Conservation (phyloP, 2,797 vertebrate species). For the Antennarius maculatus region DNA sequence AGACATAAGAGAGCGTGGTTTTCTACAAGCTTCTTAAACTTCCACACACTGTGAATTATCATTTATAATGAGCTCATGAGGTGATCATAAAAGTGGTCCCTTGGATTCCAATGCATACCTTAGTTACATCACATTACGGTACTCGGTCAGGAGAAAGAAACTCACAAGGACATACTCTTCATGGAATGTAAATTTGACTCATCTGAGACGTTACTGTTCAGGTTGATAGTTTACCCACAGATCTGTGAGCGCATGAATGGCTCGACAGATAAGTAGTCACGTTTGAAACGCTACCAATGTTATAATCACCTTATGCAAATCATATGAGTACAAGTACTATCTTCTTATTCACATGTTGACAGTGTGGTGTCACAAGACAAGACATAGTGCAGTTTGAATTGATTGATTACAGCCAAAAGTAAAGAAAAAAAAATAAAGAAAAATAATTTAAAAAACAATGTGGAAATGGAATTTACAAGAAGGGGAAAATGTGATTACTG, state of each 20-base stretch:
- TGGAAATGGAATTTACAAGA: conserved; percentile 70
- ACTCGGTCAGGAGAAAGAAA: conserved; percentile 55
- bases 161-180: conserved; percentile 57
- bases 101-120: conserved; percentile 62
- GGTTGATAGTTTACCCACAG: conserved; percentile 31
- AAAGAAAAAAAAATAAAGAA: conserved; percentile 50
- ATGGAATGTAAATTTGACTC: conserved; percentile 76
- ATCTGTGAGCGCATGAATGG: conserved; percentile 38
- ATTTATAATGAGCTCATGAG: conserved; percentile 74
- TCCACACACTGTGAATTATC: conserved; percentile 69
- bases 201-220: conserved; percentile 53
- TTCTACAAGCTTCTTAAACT: conserved; percentile 59
- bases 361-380: conserved; percentile 66
- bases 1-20: conserved; percentile 50
- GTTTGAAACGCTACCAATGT: conserved; percentile 74
- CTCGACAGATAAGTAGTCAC: conserved; percentile 55
- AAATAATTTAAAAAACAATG: conserved; percentile 56
- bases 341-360: conserved; percentile 59
- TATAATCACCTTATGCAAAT: conserved; percentile 82
- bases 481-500: conserved; percentile 66
- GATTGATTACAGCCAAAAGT: conserved; percentile 80
- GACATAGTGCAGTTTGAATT: conserved; percentile 76
- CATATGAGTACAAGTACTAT: conserved; percentile 49
- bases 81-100: conserved; percentile 84
- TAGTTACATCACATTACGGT: conserved; percentile 66